These are phyloP conservation scores for Conistra vaccinii DNA, from an alignment of 2,888 invertebrate species.

Conservation along the genomic window DNA sequence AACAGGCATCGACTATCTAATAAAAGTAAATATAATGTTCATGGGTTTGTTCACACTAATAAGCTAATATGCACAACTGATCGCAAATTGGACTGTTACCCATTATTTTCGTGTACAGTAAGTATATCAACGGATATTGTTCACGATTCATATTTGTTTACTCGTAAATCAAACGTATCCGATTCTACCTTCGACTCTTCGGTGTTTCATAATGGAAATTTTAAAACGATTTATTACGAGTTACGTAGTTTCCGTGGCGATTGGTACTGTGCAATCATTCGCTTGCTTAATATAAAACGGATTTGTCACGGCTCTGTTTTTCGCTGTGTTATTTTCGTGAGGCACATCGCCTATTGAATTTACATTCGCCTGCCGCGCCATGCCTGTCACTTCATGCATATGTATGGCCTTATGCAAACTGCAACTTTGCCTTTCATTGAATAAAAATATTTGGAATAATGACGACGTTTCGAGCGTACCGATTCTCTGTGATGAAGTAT, in stretches of 20 bases:
- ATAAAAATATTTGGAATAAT: slow-evolving; percentile 80
- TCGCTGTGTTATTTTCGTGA: slow-evolving; percentile 81
- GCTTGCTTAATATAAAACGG: slow-evolving; percentile 77
- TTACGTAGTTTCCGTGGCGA: slow-evolving; percentile 27
- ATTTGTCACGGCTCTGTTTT: slow-evolving; percentile 80
- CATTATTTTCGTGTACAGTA: slow-evolving; percentile 9
- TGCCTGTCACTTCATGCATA: slow-evolving; percentile 84
- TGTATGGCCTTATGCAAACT: slow-evolving; percentile 87
- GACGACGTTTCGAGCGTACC: slow-evolving; percentile 54
- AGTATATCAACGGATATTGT: background rate
- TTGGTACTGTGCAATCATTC: slow-evolving; percentile 65
- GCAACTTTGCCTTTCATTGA: slow-evolving; percentile 82
- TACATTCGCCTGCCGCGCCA: slow-evolving; percentile 81
- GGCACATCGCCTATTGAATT: slow-evolving; percentile 83
- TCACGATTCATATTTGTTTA: slow-evolving; percentile 36
- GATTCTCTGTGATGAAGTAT: slow-evolving; percentile 51
- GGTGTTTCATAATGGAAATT: slow-evolving; percentile 42
- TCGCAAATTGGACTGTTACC: slow-evolving; percentile 8
- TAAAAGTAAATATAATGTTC: background rate
- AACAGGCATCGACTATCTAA: background rate
- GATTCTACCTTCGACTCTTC: slow-evolving; percentile 36
- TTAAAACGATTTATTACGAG: slow-evolving; percentile 50
- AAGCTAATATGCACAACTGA: background rate
- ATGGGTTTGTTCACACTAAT: background rate
- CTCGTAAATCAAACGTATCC: slow-evolving; percentile 44